Base-by-base conservation (phyloP, 1,140 invertebrate genomes). In the Homarus americanus region DNA sequence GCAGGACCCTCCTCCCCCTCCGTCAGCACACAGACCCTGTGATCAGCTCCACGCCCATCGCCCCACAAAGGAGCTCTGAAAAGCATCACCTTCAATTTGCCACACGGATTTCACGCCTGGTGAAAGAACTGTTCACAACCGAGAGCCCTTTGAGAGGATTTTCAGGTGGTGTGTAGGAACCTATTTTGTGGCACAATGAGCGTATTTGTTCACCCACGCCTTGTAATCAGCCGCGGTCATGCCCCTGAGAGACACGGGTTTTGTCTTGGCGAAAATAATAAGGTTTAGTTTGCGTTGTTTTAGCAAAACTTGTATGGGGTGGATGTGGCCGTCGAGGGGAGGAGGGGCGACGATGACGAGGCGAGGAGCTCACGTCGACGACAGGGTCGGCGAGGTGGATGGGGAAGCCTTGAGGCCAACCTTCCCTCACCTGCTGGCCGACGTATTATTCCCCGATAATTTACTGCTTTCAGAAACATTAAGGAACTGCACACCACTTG, bases 141-240 rank as follows among this genome's bases (percentile, higher is more conserved):
- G 72, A 76, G 38, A 34, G 40, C 15, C 63, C 79, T 90, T 15
- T 17, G 80, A 38, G 53, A 44, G 58, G 49, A 53, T 24, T 88
- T 63, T 63, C 38, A 32, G 63, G 86, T 28, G 20, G 41, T 75
- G 80, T 90, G 79, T 75, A 76, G 87, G 72, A 58, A 82, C 34
- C 87, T 82, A 90, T 90, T 90, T 90, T 82, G 79, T 41, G 41
- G 49, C 32, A 90, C 87, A 90, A 90, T 83, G 87, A 49, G 2
- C 80, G 44, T 83, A 83, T 90, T 90, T 90, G 87, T 82, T 83
- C 87, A 75, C 87, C 58, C 34, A 41, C 58, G 53, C 69, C 66
- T 63, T 76, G 58, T 82, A 53, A 73, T 90, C 79, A 75, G 66
- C 41, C 41, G 66, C 15, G 44, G 34, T 63, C 66, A 41, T n/a